Conservation (phyloP, 2,797 vertebrate species). For the Acrossocheilus wenchowensis region DNA sequence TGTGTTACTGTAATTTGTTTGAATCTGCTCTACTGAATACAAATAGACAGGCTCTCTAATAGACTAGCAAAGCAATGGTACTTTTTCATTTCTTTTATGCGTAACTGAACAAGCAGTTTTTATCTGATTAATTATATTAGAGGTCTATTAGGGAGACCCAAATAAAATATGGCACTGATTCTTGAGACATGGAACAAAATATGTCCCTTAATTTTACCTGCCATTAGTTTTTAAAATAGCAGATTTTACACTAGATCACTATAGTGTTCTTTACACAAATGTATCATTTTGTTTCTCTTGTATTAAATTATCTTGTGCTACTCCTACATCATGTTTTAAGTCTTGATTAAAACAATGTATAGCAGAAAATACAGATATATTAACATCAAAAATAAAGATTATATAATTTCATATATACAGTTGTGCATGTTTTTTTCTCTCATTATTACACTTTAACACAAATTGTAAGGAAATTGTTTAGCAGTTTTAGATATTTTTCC, state of each 20-base stretch:
- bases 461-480: background rate
- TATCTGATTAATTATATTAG: slow-evolving; percentile 15
- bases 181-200: slow-evolving; percentile 4
- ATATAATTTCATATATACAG: background rate
- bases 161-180: background rate
- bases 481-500: background rate
- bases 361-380: background rate
- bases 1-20: slow-evolving; percentile 64
- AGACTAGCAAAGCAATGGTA: slow-evolving; percentile 40
- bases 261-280: background rate
- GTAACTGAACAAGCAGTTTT: slow-evolving; percentile 50
- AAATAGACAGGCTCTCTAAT: slow-evolving; percentile 55
- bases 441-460: background rate
- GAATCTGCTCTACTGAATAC: slow-evolving; percentile 61
- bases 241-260: background rate
- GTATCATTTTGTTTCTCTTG: background rate
- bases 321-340: background rate
- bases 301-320: background rate
- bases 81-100: slow-evolving; percentile 21
- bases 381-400: background rate
- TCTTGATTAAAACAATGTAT: background rate
- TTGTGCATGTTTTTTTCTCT: background rate
- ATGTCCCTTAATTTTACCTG: background rate
- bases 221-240: background rate
- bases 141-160: background rate